phyloP scores from a whole-genome alignment of 2,888 invertebrate species.

The Synanthedon formicaeformis region DNA sequence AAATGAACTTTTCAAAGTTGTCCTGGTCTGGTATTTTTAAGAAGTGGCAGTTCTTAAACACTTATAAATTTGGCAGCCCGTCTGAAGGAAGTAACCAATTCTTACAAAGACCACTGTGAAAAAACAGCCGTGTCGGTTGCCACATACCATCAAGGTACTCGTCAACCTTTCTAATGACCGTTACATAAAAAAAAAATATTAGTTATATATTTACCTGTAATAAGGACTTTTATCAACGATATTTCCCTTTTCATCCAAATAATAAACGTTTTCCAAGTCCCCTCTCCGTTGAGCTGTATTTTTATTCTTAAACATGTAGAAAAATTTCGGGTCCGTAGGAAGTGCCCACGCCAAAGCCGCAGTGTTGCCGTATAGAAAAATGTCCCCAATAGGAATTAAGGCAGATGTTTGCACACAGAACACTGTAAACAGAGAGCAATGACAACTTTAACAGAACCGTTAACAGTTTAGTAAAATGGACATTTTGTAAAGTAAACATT shows the following conservation, averaged over 20 bases:
- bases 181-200: neutral
- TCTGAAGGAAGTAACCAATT: no score
- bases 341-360: slow-evolving; percentile 81
- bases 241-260: slow-evolving; percentile 35
- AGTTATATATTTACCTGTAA: slow-evolving; percentile 24
- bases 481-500: neutral
- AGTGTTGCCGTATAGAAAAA: slow-evolving; percentile 77
- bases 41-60: no score
- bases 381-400: slow-evolving; percentile 65
- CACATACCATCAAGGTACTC: no score
- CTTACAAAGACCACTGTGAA: no score
- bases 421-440: slow-evolving; percentile 49
- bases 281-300: slow-evolving; percentile 32
- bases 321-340: slow-evolving; percentile 68
- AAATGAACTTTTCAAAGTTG: no score
- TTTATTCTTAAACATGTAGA: slow-evolving; percentile 36
- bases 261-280: slow-evolving; percentile 34
- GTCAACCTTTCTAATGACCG: no score
- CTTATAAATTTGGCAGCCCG: no score
- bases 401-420: slow-evolving; percentile 75
- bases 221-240: slow-evolving; percentile 44
- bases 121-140: no score
- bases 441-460: neutral
- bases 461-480: neutral
- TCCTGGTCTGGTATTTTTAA: no score